A percentile compares a stretch with the other conserved stretches of the same genome.
These are phyloP conservation scores for Charadrius vociferus DNA, from an alignment of 2,113 vertebrate genomes.

Conservation along the genomic window DNA sequence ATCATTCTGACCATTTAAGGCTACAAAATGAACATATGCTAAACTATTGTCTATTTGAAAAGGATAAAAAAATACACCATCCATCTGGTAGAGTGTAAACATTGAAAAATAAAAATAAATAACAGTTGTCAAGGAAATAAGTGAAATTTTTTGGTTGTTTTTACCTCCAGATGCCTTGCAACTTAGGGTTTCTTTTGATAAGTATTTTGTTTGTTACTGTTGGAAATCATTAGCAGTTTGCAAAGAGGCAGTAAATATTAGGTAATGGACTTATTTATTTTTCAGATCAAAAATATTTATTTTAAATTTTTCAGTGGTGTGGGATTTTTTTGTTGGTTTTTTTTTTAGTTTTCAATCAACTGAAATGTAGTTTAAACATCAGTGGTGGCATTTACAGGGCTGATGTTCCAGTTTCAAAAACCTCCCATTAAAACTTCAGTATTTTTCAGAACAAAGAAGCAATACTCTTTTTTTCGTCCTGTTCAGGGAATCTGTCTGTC, in stretches of 20 bases:
- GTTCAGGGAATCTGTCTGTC: not conserved
- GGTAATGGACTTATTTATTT: not conserved
- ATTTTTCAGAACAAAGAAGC: not conserved
- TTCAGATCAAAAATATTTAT: not conserved
- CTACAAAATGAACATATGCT: not conserved
- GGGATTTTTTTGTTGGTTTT: no score
- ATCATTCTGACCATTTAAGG: not conserved
- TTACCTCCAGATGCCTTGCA: not conserved
- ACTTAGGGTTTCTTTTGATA: not conserved
- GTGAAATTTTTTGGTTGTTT: not conserved
- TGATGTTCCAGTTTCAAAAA: not conserved
- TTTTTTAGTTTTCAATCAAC: not conserved
- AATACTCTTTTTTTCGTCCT: not conserved
- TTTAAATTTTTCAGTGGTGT: not conserved
- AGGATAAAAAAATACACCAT: not conserved
- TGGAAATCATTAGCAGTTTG: not conserved
- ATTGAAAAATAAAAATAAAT: not conserved
- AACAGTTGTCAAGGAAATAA: slow-evolving; percentile 14
- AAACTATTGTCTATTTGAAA: not conserved
- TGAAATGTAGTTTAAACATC: not conserved
- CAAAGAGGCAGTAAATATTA: not conserved
- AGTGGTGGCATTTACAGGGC: not conserved
- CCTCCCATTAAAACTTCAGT: not conserved
- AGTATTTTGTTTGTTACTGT: not conserved
- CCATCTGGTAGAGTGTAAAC: slow-evolving; percentile 17